Conservation (phyloP, 2,113 vertebrate species). For the Silurus glanis region DNA sequence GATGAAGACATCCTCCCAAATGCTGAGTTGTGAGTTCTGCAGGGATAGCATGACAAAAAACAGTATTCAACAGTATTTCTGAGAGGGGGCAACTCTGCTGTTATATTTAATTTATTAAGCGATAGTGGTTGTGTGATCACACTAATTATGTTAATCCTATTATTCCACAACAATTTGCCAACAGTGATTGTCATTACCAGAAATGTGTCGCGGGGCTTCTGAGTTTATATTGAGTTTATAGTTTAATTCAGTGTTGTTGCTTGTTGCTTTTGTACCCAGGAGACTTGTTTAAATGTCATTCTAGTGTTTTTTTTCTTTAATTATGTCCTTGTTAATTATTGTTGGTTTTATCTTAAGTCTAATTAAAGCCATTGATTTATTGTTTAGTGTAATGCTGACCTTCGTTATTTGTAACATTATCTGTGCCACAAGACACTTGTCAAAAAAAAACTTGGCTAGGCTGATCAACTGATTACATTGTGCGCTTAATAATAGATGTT, state of each 20-base stretch:
- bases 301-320: no score
- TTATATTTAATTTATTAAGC: not conserved
- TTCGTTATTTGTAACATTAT: no score
- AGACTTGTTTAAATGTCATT: no score
- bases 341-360: not conserved
- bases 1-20: conserved; percentile 66
- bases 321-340: no score
- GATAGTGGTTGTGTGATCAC: not conserved
- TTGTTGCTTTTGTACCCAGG: no score
- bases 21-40: conserved; percentile 58
- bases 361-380: not conserved
- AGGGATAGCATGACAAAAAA: not conserved
- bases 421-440: not conserved
- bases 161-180: not conserved
- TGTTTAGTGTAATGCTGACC: not conserved
- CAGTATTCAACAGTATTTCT: not conserved
- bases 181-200: not conserved
- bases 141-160: not conserved
- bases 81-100: not conserved
- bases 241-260: not conserved
- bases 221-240: not conserved
- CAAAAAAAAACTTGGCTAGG: not conserved
- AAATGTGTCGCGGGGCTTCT: not conserved
- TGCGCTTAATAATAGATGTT: not conserved
- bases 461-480: not conserved